A percentile compares a stretch with the other conserved stretches of the same genome.
Evolutionary conservation across 2,113 vertebrate species (phyloP).

Genomic region (Sylvia atricapilla): DNA sequence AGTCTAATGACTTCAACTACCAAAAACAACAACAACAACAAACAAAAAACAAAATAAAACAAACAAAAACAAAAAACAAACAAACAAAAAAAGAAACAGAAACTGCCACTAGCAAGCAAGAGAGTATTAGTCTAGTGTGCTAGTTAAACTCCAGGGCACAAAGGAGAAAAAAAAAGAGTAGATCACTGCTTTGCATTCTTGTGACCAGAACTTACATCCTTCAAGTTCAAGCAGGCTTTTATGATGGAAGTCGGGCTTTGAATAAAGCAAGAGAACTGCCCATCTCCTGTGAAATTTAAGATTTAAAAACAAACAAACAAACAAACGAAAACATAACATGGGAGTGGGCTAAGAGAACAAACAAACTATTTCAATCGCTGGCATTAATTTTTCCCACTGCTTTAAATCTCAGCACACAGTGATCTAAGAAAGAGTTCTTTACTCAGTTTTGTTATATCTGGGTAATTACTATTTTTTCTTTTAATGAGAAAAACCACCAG

Average conservation of each 20-base stretch:
- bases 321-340: background rate
- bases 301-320: background rate
- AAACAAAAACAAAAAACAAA: background rate
- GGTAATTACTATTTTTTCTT: background rate
- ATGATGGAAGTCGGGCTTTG: background rate
- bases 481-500: background rate
- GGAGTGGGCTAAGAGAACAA: background rate
- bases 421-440: background rate
- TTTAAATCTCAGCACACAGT: background rate
- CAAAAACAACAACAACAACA: too few relatives aligned
- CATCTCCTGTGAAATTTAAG: background rate
- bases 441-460: background rate
- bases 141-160: conserved; percentile 36
- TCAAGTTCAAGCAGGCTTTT: background rate
- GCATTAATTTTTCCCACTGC: background rate
- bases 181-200: conserved; percentile 1
- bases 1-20: conserved; percentile 57
- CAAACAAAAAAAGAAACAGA: conserved; percentile 47
- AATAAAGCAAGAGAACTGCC: background rate
- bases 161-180: conserved; percentile 1
- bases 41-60: too few relatives aligned
- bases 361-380: background rate
- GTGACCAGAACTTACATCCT: background rate
- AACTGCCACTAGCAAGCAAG: conserved; percentile 41
- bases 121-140: conserved; percentile 43